Conservation (phyloP, 1,140 invertebrate species). For the Apis cerana region DNA sequence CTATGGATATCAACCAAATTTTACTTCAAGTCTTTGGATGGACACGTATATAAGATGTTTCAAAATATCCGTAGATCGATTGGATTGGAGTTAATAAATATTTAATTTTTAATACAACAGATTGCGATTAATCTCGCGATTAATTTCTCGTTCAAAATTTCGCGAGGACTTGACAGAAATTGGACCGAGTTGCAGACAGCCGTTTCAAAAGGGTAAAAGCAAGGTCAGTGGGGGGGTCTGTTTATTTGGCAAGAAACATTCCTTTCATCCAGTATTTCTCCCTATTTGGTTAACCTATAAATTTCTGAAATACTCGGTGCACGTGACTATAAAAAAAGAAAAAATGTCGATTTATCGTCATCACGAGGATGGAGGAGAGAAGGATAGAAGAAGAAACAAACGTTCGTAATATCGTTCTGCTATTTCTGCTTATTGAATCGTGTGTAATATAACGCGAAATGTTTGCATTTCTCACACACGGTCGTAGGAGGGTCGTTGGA, state of each 20-base stretch:
- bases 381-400: slow-evolving; percentile 28
- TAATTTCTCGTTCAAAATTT: neutral
- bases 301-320: too few species aligned
- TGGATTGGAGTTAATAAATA: too few species aligned
- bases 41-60: neutral
- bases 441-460: slow-evolving; percentile 39
- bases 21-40: too few species aligned
- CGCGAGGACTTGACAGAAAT: neutral
- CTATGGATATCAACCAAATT: slow-evolving; percentile 8
- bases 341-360: neutral
- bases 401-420: slow-evolving; percentile 8
- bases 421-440: slow-evolving; percentile 24
- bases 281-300: too few species aligned
- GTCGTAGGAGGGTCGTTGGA: slow-evolving; percentile 45
- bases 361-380: slow-evolving; percentile 1
- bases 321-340: too few species aligned
- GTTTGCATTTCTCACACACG: slow-evolving; percentile 47
- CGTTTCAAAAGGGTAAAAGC: too few species aligned
- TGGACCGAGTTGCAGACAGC: too few species aligned
- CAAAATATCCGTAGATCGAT: neutral
- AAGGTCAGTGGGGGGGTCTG: too few species aligned
- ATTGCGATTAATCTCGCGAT: too few species aligned
- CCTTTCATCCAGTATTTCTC: too few species aligned
- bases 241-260: too few species aligned
- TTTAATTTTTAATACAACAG: too few species aligned